Percentiles rank a stretch among this genome's conserved stretches.
phyloP scores from a whole-genome alignment of 2,797 vertebrate species.

The Melanotaenia trifasciata region DNA sequence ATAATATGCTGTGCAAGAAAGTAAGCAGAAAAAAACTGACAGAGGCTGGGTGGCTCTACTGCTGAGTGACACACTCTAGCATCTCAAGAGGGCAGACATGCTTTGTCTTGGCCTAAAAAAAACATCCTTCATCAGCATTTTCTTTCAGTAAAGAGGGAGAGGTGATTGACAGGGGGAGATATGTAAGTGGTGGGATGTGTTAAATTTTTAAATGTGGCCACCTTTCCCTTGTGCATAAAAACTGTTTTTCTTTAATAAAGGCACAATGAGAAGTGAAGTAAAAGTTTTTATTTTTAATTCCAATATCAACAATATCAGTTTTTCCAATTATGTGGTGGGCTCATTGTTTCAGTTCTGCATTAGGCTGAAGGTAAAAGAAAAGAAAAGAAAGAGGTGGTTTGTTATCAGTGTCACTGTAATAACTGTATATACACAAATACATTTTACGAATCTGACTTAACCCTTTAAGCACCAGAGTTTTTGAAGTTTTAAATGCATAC shows the following conservation, averaged over 20 bases:
- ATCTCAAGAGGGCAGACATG: conserved; percentile 45
- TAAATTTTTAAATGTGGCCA: conserved; percentile 42
- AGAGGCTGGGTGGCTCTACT: conserved; percentile 30
- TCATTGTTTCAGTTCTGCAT: background rate
- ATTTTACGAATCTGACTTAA: too few relatives aligned
- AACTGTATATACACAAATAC: too few relatives aligned
- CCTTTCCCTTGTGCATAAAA: conserved; percentile 27
- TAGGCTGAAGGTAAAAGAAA: background rate
- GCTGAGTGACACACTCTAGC: conserved; percentile 44
- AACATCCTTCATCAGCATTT: conserved; percentile 58
- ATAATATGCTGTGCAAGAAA: conserved; percentile 6
- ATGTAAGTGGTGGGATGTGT: conserved; percentile 13
- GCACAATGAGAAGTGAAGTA: too few relatives aligned
- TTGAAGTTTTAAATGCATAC: too few relatives aligned
- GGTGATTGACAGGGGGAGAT: background rate
- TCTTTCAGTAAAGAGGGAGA: conserved; percentile 25
- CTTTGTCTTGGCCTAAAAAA: conserved; percentile 48
- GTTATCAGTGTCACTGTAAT: too few relatives aligned
- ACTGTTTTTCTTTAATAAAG: background rate
- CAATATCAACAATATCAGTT: too few relatives aligned
- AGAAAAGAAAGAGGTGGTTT: background rate
- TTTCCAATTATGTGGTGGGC: too few relatives aligned
- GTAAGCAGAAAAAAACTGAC: conserved; percentile 20
- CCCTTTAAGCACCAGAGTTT: too few relatives aligned
- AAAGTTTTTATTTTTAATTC: too few relatives aligned